Conservation (phyloP, 2,113 vertebrate species). For the Trachemys scripta region DNA sequence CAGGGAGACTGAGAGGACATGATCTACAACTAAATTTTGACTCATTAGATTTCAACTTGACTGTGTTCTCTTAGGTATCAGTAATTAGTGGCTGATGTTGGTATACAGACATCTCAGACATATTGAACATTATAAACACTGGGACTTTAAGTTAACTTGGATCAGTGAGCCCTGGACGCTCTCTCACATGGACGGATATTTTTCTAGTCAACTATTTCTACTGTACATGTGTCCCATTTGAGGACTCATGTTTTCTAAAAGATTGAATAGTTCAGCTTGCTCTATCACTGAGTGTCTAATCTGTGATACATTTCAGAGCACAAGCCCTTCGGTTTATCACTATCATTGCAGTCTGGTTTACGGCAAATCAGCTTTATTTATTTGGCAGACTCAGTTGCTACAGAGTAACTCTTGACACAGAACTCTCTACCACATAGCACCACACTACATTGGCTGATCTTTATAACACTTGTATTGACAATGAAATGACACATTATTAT, state of each 20-base stretch:
- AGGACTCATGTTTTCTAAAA: background rate
- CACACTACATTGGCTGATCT: background rate
- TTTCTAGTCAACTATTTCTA: background rate
- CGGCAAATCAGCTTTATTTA: slow-evolving; percentile 32
- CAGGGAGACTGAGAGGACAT: background rate
- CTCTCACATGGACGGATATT: rapidly evolving
- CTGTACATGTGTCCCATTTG: rapidly evolving
- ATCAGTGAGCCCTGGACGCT: rapidly evolving
- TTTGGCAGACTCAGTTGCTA: slow-evolving; percentile 37
- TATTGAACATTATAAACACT: background rate
- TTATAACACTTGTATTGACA: slow-evolving; percentile 42
- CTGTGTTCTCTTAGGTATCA: background rate
- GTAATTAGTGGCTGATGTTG: background rate
- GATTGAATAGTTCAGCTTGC: background rate
- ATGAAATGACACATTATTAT: slow-evolving; percentile 14
- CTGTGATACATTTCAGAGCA: background rate
- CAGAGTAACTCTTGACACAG: background rate
- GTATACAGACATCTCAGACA: background rate
- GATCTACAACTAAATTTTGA: background rate
- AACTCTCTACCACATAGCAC: background rate
- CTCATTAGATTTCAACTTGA: background rate
- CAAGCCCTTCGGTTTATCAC: background rate
- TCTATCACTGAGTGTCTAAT: background rate
- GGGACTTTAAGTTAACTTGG: background rate
- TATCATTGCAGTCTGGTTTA: slow-evolving; percentile 3